phyloP scores from a whole-genome alignment of 1,140 invertebrate genomes.

The Lucilia cuprina region DNA sequence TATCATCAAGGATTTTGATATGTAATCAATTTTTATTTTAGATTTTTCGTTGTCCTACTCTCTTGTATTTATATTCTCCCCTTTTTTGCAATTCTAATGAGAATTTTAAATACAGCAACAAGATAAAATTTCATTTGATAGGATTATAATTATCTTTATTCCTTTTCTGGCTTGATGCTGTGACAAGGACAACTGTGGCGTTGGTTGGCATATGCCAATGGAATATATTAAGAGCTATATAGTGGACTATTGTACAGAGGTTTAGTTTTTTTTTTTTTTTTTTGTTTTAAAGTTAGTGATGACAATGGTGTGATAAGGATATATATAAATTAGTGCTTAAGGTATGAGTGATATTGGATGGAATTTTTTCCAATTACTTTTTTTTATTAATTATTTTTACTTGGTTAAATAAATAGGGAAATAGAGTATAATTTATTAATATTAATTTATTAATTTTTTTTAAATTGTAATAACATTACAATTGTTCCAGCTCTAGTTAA shows the following conservation, averaged over 20 bases:
- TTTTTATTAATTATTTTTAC: no score
- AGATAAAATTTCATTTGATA: conserved; percentile 32
- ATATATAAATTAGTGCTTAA: no score
- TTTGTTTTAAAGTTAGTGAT: no score
- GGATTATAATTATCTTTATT: conserved; percentile 27
- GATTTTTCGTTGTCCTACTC: background rate
- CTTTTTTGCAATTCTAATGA: conserved; percentile 34
- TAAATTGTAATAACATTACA: no score
- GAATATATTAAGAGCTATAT: background rate
- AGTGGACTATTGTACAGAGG: background rate
- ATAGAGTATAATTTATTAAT: no score
- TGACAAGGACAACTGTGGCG: background rate
- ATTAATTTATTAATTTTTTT: no score
- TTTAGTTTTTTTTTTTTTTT: background rate
- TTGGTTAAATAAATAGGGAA: no score
- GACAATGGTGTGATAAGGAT: no score
- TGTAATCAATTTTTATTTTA: conserved; percentile 27
- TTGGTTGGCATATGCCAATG: background rate
- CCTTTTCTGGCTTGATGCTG: background rate
- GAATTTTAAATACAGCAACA: background rate
- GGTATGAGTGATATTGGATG: no score
- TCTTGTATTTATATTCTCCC: background rate
- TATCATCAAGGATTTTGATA: conserved; percentile 27
- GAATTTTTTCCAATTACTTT: no score
- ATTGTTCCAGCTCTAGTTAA: no score